Conservation (phyloP, 2,113 vertebrate genomes). For the Tetrax tetrax region DNA sequence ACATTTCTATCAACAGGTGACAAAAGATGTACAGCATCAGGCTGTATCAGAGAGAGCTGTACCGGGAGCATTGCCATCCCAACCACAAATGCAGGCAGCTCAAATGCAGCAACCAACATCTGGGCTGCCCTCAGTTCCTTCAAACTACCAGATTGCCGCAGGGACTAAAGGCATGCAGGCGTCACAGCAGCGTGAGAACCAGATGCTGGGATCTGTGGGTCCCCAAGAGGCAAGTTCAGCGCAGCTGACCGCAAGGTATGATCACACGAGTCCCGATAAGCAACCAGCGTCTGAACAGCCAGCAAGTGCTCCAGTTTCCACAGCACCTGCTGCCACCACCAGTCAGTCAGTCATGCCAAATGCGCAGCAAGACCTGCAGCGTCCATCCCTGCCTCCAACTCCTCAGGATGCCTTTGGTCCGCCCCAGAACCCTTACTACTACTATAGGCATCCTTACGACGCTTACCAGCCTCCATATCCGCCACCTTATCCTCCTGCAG, state of each 20-base stretch:
- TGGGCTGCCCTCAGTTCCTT: slow-evolving; percentile 21
- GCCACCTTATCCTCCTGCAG: slow-evolving; percentile 76
- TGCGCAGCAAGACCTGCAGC: slow-evolving; percentile 70
- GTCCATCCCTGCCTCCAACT: slow-evolving; percentile 76
- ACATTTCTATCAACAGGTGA: slow-evolving; percentile 93
- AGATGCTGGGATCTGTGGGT: neutral
- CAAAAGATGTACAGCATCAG: slow-evolving; percentile 82
- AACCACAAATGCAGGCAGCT: slow-evolving; percentile 9
- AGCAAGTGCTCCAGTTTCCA: neutral
- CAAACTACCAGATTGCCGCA: slow-evolving; percentile 12
- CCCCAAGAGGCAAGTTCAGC: slow-evolving; percentile 4
- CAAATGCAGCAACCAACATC: neutral
- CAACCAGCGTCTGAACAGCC: neutral
- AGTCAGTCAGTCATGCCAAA: slow-evolving; percentile 35
- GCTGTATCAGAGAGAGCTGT: slow-evolving; percentile 41
- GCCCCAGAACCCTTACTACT: slow-evolving; percentile 70
- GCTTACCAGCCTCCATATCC: slow-evolving; percentile 80
- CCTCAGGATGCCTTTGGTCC: slow-evolving; percentile 79
- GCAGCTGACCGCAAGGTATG: neutral
- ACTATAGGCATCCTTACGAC: slow-evolving; percentile 76
- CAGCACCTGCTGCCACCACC: neutral
- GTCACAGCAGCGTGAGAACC: slow-evolving; percentile 30
- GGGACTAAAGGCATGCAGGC: slow-evolving; percentile 36
- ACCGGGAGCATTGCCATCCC: slow-evolving; percentile 46
- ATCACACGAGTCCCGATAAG: neutral